phyloP scores from a whole-genome alignment of 1,140 invertebrate species.

The Acyrthosiphon pisum region DNA sequence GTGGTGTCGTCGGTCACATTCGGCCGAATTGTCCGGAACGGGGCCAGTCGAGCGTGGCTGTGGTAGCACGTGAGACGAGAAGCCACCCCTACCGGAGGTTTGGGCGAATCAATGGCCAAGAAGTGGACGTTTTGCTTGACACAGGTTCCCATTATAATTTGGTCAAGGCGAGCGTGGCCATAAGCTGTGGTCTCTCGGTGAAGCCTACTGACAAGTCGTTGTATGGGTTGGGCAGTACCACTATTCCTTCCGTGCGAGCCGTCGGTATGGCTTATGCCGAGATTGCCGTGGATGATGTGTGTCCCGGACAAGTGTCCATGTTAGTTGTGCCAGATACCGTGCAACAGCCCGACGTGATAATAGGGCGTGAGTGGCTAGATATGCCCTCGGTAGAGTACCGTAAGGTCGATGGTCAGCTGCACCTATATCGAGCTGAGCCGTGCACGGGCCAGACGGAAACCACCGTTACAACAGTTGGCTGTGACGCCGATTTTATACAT shows the following conservation, averaged over 20 bases:
- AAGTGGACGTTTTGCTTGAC: not conserved
- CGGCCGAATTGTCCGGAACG: not conserved
- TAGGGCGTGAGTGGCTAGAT: not conserved
- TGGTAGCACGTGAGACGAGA: not conserved
- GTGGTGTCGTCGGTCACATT: not conserved
- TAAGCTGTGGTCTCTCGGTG: not conserved
- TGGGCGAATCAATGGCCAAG: not conserved
- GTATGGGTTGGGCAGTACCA: not conserved
- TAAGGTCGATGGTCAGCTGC: not conserved
- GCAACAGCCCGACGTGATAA: not conserved
- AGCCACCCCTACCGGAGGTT: not conserved
- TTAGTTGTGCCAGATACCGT: not conserved
- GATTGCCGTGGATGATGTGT: not conserved
- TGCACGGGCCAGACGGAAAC: not conserved
- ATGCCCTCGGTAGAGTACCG: not conserved
- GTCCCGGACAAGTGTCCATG: not conserved
- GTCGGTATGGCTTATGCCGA: not conserved
- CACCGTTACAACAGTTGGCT: too few relatives aligned
- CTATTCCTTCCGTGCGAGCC: not conserved
- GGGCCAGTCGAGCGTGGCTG: not conserved
- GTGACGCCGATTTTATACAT: not conserved
- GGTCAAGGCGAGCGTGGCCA: not conserved
- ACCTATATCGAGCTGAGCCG: not conserved
- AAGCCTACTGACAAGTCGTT: not conserved
- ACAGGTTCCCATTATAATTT: not conserved